Evolutionary conservation across 2,797 vertebrate species (phyloP), one percentile per base, ranked within the genome.

Genomic region (Tiaroga cobitis): DNA sequence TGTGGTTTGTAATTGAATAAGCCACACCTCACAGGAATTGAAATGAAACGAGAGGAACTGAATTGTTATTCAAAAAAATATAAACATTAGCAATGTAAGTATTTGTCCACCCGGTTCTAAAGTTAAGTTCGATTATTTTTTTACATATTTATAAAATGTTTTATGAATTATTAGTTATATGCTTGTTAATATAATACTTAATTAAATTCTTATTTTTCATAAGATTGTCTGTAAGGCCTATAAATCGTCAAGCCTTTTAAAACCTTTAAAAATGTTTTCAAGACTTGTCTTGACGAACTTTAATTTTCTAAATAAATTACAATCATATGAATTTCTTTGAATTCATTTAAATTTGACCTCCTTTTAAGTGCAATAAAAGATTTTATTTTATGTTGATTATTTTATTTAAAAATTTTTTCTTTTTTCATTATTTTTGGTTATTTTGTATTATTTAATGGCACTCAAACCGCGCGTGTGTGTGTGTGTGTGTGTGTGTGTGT

Each of bases 401-500:
- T 46, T 74, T 51, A 4, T 16, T 49, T 18, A 4, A 34, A 34
- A 34, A 5, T 18, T 4, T n/a, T n/a, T 59, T 4, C 0, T 16
- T 16, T 16, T 16, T 4, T 46, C 15, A 3, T 11, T 49, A 16
- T 18, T 5, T 49, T 49, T 16, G 3, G 4, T 74, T 74, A 6
- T 3, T 7, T 54, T 11, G 1, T 26, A 11, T 10, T n/a, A 5
- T 59, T 59, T 13, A 61, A 61, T 61, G 56, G 4, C 56, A 26
- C 56, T 26, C 4, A 26, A 59, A 59, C 56, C 10, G 3, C 2
- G 9, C 5, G 56, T 59, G 8, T 56, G 51, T 24, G 72, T 18
- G 19, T 37, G 74, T 68, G 65, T 72, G 43, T 43, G 72, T 34
- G 26, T 69, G 49, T 41, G 69, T 41, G 49, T 61, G 69, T 82